Evolutionary conservation across 92 coral and sea anemone species (phyloP), one percentile per base, ranked within the genome.

Genomic region (Zoanthus sociatus): DNA sequence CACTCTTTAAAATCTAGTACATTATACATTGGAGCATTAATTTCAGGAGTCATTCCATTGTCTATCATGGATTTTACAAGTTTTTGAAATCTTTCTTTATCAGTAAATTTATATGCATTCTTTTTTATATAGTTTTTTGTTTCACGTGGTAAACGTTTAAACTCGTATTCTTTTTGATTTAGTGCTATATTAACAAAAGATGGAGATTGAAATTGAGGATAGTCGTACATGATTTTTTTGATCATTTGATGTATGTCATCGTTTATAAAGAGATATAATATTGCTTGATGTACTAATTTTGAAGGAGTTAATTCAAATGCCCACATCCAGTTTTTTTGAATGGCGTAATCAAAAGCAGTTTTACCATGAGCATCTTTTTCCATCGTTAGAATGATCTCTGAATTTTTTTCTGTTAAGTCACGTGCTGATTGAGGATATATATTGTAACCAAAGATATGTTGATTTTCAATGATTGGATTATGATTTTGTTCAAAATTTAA

Each of bases 71-170:
- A 37, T 37, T 37, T 37, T 37, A 37, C 42, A 37, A 37, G 42
- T 37, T 37, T 37, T 37, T 37, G 42, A 37, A 37, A 37, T 37
- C 42, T 37, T 37, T 37, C 42, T 37, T 37, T 37, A 37, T 37
- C 42, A 37, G 4, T 37, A 68, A 68, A 68, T 68, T 68, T 68
- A 68, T n/a, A 68, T 6, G 73, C 73, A n/a, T 68, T 68, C 73
- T 68, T 68, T 68, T 68, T 6, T 4, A 68, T 68, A 68, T 68
- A 68, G 73, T 68, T 2, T 68, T 68, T 68, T 68, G 73, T 68
- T 68, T 68, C 73, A 68, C 73, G 73, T 68, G 73, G 73, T 68
- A 68, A 68, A 68, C 73, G 73, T 18, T 68, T n/a, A 31, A 68
- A 68, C 1, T 68, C 73, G 73, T 68, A 68, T 0, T 68, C 73